phyloP scores from a whole-genome alignment of 92 coral and sea anemone species.

The Epizoanthus rinbou region DNA sequence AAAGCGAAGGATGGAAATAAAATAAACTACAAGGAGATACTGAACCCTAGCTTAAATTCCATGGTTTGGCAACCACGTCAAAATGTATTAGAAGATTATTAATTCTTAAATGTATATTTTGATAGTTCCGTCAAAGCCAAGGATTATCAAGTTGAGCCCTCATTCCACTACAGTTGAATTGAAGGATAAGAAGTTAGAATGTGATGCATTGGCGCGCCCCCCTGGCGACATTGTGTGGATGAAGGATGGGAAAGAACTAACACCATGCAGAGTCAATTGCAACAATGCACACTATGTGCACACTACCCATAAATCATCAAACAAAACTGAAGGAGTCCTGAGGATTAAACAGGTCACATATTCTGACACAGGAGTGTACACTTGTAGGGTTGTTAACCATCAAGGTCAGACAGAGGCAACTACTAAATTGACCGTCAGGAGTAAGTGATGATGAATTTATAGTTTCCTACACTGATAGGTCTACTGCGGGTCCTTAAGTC shows the following conservation, averaged over 20 bases:
- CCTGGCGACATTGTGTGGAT: conserved; percentile 26
- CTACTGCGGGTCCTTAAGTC: too few relatives aligned
- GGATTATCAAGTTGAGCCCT: background rate
- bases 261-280: background rate
- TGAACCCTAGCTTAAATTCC: too few relatives aligned
- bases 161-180: conserved; percentile 18
- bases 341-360: conserved; percentile 4
- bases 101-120: too few relatives aligned
- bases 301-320: background rate
- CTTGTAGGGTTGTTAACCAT: background rate
- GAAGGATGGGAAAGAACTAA: conserved; percentile 11
- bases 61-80: too few relatives aligned
- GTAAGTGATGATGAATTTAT: conserved; percentile 7
- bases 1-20: too few relatives aligned
- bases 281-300: background rate
- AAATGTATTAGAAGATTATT: too few relatives aligned
- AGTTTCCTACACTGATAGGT: too few relatives aligned
- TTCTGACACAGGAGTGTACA: conserved; percentile 22
- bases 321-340: conserved; percentile 13
- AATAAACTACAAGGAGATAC: too few relatives aligned
- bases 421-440: conserved; percentile 13
- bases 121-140: conserved; percentile 9
- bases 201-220: conserved; percentile 13
- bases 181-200: background rate
- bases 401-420: background rate